A percentile compares a stretch with the other conserved stretches of the same genome.
Conservation (phyloP, 1,140 invertebrate species). For the Ceratosolen solmsi region DNA sequence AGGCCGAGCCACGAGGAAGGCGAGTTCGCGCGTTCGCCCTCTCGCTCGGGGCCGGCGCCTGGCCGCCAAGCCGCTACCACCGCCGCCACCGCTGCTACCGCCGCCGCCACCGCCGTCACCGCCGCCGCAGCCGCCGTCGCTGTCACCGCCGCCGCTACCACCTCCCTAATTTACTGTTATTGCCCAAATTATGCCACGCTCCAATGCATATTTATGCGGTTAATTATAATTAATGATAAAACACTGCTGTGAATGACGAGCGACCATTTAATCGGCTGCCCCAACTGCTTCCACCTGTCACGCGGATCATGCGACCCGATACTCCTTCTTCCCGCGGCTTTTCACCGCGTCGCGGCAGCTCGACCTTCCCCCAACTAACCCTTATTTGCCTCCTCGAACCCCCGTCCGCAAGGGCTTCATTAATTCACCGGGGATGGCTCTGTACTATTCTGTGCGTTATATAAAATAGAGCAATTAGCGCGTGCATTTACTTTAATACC, state of each 20-base stretch:
- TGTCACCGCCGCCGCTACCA: too few species aligned
- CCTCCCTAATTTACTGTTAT: conserved; percentile 73
- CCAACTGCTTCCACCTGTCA: conserved; percentile 10
- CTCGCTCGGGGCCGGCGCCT: conserved; percentile 52
- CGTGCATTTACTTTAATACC: conserved; percentile 15
- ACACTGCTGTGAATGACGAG: conserved; percentile 69
- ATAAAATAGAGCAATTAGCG: conserved; percentile 33
- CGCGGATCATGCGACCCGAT: not conserved
- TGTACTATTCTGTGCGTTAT: conserved; percentile 12
- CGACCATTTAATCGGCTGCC: conserved; percentile 60
- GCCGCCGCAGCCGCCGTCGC: too few species aligned
- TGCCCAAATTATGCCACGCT: conserved; percentile 73
- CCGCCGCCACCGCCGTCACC: too few species aligned
- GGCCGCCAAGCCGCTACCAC: too few species aligned
- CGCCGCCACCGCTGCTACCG: too few species aligned
- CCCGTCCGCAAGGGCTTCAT: conserved; percentile 25
- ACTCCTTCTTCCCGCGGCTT: not conserved
- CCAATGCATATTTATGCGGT: conserved; percentile 74
- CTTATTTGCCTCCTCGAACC: conserved; percentile 22
- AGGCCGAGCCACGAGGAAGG: not conserved
- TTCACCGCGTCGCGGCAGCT: not conserved
- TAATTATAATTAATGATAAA: conserved; percentile 75
- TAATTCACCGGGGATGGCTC: conserved; percentile 26
- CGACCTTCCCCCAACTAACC: conserved; percentile 1
- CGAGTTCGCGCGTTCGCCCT: conserved; percentile 20